Base-by-base conservation (phyloP, 2,113 vertebrate genomes). In the Prochilodus magdalenae region DNA sequence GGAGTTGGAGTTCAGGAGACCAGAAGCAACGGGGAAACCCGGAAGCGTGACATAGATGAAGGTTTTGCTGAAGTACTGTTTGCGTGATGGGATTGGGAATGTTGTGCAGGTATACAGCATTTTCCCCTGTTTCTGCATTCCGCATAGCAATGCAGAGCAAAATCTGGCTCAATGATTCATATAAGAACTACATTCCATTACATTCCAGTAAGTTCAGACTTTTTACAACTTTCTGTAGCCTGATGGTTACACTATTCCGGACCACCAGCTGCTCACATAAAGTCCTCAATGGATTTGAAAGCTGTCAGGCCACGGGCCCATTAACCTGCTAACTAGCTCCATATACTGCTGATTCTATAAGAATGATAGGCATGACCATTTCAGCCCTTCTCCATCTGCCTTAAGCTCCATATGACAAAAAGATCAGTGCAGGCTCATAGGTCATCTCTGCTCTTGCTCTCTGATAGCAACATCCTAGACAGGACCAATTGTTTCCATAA, bases 401-500 rank as follows among this genome's bases (percentile, higher is more conserved):
- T 1, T 5, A n/a, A 53, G 57, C 18, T 63, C 70, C 63, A 82
- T 49, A 60, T 67, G 51, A 82, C 49, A 81, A 72, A 73, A 24
- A 62, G 33, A 75, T 75, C 63, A 62, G 77, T 22, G 40, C 51
- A 27, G 53, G 55, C 62, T 27, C 62, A 53, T 29, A 62, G 57
- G 67, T 80, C 53, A 60, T 53, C 59, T 65, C 59, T 33, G 49
- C 66, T 71, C 18, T 65, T 40, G 47, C 30, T 79, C 44, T 66
- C 24, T 44, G 60, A 40, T 63, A 14, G 71, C 60, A 63, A 65
- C 71, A 40, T 51, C 40, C 27, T n/a, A 49, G 22, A 69, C 26
- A 55, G 47, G 63, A 75, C 24, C 53, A 18, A 29, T 70, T 16
- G 62, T 29, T 27, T 80, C 83, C 66, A 80, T 80, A 84, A 72